Conservation (phyloP, 2,113 vertebrate genomes). For the Tachuris rubrigastra region DNA sequence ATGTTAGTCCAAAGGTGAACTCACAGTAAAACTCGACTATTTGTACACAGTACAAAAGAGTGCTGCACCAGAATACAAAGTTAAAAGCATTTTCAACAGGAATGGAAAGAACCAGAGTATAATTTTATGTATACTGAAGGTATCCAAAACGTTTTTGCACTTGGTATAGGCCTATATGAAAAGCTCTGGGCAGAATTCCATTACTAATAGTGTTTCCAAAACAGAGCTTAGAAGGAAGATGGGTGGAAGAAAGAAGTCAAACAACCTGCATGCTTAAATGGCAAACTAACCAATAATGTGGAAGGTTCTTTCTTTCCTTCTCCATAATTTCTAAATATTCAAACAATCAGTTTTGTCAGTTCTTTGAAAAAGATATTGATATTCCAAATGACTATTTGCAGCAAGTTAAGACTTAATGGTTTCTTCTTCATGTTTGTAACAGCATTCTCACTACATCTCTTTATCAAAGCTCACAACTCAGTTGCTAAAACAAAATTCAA, state of each 20-base stretch:
- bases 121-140: neutral
- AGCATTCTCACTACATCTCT: neutral
- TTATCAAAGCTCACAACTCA: neutral
- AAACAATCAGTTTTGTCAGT: neutral
- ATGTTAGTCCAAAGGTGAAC: neutral
- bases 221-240: neutral
- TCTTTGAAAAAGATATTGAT: neutral
- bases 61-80: neutral
- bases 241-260: neutral
- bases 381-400: neutral
- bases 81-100: neutral
- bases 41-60: neutral
- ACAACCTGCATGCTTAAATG: neutral
- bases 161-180: neutral
- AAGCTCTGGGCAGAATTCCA: neutral
- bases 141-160: neutral
- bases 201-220: neutral
- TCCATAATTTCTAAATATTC: neutral
- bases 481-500: slow-evolving; percentile 5
- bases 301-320: neutral
- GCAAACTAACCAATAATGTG: neutral
- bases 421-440: neutral
- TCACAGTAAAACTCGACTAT: neutral
- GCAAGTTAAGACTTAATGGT: neutral
- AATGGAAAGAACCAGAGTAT: neutral